Evolutionary conservation across 2,888 invertebrate species (phyloP).

Genomic region (Drosophila limbata): DNA sequence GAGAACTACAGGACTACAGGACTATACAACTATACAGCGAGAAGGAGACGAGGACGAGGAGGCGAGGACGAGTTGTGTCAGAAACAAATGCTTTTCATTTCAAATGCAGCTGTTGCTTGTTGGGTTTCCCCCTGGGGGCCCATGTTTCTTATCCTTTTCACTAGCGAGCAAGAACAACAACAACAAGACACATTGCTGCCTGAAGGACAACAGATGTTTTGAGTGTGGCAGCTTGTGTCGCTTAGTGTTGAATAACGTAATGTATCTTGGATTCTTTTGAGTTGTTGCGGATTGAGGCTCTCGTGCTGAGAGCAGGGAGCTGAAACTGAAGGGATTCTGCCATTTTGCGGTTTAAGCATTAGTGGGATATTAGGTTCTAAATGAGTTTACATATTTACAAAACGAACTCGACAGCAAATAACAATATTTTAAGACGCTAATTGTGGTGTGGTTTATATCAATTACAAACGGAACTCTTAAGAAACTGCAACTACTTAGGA

Average conservation of each 20-base stretch:
- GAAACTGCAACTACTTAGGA: slow-evolving; percentile 2
- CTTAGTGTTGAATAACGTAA: slow-evolving; percentile 67
- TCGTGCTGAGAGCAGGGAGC: neutral
- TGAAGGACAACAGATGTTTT: slow-evolving; percentile 72
- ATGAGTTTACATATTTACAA: slow-evolving; percentile 46
- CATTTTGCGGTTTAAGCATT: slow-evolving; percentile 40
- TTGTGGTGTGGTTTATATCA: slow-evolving; percentile 30
- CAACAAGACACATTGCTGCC: slow-evolving; percentile 46
- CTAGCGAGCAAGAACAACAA: slow-evolving; percentile 19
- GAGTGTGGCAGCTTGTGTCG: slow-evolving; percentile 57
- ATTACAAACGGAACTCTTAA: slow-evolving; percentile 18
- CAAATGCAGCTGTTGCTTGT: slow-evolving; percentile 78
- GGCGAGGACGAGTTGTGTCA: slow-evolving; percentile 80
- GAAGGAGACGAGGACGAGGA: too few species aligned
- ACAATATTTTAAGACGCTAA: slow-evolving; percentile 45
- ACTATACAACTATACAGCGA: neutral
- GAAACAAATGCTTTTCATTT: slow-evolving; percentile 83
- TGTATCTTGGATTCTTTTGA: slow-evolving; percentile 60
- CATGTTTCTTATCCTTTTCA: slow-evolving; percentile 62
- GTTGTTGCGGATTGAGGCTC: slow-evolving; percentile 11
- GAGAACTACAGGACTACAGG: slow-evolving; percentile 7
- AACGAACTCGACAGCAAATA: slow-evolving; percentile 15
- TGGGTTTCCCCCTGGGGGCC: slow-evolving; percentile 62
- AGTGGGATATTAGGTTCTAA: slow-evolving; percentile 45
- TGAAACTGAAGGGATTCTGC: slow-evolving; percentile 7